These are phyloP conservation scores for Caenorhabditis drosophilae DNA, from an alignment of 2,888 invertebrate species.

Conservation along the genomic window DNA sequence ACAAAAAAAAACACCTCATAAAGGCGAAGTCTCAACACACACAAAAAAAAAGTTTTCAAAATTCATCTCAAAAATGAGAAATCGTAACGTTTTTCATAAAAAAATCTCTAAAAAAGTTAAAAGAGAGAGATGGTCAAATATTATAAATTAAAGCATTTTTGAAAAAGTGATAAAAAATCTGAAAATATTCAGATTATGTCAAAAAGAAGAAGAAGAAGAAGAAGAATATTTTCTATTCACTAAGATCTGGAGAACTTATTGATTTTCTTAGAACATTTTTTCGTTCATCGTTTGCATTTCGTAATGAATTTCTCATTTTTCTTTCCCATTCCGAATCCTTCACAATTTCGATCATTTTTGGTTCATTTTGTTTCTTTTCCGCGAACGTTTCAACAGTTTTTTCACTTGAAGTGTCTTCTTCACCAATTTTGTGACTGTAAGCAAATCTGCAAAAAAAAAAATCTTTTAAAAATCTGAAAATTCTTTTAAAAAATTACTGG, in stretches of 20 bases:
- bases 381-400: conserved; percentile 42
- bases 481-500: conserved; percentile 47
- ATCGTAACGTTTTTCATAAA: not conserved
- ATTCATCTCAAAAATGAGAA: not conserved
- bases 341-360: not conserved
- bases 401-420: conserved; percentile 41
- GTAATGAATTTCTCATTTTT: conserved; percentile 32
- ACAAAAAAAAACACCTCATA: not conserved
- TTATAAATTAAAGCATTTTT: not conserved
- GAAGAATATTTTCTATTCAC: not conserved
- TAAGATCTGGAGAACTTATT: conserved; percentile 37
- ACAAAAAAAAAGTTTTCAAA: no score
- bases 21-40: not conserved
- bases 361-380: conserved; percentile 11
- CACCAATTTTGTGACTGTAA: conserved; percentile 59
- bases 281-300: conserved; percentile 20
- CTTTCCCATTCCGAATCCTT: conserved; percentile 26
- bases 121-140: not conserved
- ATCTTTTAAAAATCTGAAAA: not conserved
- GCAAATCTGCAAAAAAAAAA: conserved; percentile 45
- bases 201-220: not conserved
- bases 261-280: conserved; percentile 27
- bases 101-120: not conserved
- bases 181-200: not conserved
- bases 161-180: not conserved